Evolutionary conservation across 2,888 invertebrate genomes (phyloP), one percentile per base, ranked within the genome.

Genomic region (Volucella zonaria): DNA sequence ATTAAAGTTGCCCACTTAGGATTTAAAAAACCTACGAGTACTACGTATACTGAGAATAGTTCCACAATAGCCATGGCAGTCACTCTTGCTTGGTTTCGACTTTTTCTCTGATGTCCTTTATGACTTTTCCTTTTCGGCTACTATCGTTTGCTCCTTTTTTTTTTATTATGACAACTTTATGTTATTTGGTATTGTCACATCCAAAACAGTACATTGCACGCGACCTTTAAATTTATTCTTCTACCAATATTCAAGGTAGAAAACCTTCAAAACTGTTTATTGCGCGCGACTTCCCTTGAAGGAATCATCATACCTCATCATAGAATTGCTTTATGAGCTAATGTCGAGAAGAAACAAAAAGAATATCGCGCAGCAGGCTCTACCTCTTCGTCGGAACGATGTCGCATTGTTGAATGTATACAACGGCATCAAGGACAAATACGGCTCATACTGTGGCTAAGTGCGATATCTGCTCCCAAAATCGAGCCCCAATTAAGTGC

Each of bases 291-390:
- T 81, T 81, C 76, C 76, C 31, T 81, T 76, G 76, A 81, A 76
- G 73, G 40, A 56, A 61, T 80, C 80, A 83, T 83, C 80, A 83
- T 80, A 51, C 83, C 83, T 83, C 83, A 83, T 83, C 80, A 83
- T 83, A 80, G 70, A 83, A 83, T 80, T 58, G 83, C 83, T 83
- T 83, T 83, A 83, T 83, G 83, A 61, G 83, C 75, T 83, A 83
- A 83, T 83, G 70, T 70, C 49, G 18, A 71, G 49, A 80, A 66
- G 75, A 61, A 70, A 75, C 80, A 76, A 67, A 66, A 56, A 70
- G 62, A 75, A 66, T 70, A 66, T 78, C 74, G 59, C 70, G 43
- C 68, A 31, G 68, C 79, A 59, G 68, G 75, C 49, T 79, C 38
- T 64, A 70, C 49, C 47, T 51, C 18, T 66, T 70, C 61, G 15